phyloP scores from a whole-genome alignment of 2,888 invertebrate species.

The Polymixis flavicincta region DNA sequence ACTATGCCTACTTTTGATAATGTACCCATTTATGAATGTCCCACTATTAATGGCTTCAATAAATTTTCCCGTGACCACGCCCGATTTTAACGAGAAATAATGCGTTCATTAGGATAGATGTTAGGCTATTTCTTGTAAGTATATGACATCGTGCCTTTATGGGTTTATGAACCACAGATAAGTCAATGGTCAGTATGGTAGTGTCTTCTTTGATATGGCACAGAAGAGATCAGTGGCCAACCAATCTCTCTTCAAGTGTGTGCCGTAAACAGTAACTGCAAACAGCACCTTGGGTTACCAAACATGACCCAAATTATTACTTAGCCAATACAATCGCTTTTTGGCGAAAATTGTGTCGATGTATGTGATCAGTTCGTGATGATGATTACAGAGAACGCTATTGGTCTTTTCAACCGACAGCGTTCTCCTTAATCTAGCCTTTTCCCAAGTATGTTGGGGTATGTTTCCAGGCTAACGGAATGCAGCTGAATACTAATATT shows the following conservation, averaged over 20 bases:
- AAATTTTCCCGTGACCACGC: slow-evolving; percentile 28
- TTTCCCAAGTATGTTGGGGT: no score
- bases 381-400: no score
- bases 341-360: background rate
- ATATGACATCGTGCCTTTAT: no score
- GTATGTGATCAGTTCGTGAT: no score
- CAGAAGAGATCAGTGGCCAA: background rate
- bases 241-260: background rate
- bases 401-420: background rate
- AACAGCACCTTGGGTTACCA: background rate
- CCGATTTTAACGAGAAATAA: slow-evolving; percentile 46
- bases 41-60: slow-evolving; percentile 35
- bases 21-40: slow-evolving; percentile 23
- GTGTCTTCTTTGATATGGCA: no score
- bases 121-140: background rate
- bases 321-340: background rate
- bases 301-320: background rate
- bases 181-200: no score
- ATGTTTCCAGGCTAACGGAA: no score
- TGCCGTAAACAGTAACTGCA: background rate
- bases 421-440: background rate
- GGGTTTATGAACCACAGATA: no score
- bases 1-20: slow-evolving; percentile 26
- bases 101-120: slow-evolving; percentile 37
- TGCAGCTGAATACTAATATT: no score